Evolutionary conservation across 2,113 vertebrate species (phyloP).

Genomic region (Argyrosomus japonicus): DNA sequence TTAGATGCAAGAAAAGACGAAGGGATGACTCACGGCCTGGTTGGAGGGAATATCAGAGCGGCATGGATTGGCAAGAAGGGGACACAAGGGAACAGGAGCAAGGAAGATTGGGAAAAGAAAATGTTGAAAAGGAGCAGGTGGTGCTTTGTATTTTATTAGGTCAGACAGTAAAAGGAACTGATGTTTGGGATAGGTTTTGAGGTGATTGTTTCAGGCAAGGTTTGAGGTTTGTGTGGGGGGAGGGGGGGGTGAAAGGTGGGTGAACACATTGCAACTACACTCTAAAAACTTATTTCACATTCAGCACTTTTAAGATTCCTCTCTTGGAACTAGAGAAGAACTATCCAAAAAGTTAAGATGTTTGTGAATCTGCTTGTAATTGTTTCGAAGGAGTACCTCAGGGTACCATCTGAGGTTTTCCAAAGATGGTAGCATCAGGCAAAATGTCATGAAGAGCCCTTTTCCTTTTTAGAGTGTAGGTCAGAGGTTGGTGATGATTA

Average conservation of each 20-base stretch:
- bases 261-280: slow-evolving; percentile 41
- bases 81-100: slow-evolving; percentile 44
- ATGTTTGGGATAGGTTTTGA: slow-evolving; percentile 8
- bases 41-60: slow-evolving; percentile 68
- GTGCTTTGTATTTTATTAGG: slow-evolving; percentile 39
- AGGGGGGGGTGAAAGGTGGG: neutral
- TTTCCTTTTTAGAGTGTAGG: slow-evolving; percentile 64
- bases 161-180: slow-evolving; percentile 30
- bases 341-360: neutral
- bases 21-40: slow-evolving; percentile 76
- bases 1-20: slow-evolving; percentile 66
- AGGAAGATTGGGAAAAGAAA: slow-evolving; percentile 60
- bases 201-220: slow-evolving; percentile 12
- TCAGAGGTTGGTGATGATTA: slow-evolving; percentile 7
- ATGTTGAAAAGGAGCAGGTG: slow-evolving; percentile 59
- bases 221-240: slow-evolving; percentile 2
- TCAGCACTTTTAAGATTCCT: neutral
- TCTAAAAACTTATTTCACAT: slow-evolving; percentile 42
- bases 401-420: neutral
- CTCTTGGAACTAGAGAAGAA: neutral
- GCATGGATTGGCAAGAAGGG: slow-evolving; percentile 53
- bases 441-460: neutral
- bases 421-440: neutral
- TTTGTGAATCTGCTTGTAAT: neutral
- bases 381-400: neutral